These are phyloP conservation scores for Octopus bimaculoides DNA, from an alignment of 1,140 invertebrate genomes.

Conservation along the genomic window DNA sequence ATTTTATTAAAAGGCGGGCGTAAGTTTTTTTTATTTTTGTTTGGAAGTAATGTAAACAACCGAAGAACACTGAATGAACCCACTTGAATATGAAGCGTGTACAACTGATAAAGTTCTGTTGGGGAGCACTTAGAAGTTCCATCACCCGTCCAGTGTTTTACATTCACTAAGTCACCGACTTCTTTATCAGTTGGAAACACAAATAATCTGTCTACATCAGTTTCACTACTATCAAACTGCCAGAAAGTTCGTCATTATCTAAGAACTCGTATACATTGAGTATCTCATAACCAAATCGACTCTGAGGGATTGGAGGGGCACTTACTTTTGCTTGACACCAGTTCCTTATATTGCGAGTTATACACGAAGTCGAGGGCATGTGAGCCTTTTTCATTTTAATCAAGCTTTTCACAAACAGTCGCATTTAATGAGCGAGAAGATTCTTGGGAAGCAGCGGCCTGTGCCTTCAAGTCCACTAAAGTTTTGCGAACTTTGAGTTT, in stretches of 20 bases:
- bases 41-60: not conserved
- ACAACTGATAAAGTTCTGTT: not conserved
- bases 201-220: not conserved
- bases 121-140: not conserved
- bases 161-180: not conserved
- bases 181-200: not conserved
- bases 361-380: not conserved
- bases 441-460: not conserved
- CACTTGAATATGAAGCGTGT: not conserved
- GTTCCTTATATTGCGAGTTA: not conserved
- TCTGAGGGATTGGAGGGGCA: not conserved
- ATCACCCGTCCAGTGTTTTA: not conserved
- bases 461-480: not conserved
- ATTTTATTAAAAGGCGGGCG: not conserved
- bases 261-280: not conserved
- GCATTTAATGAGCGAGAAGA: not conserved
- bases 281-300: not conserved
- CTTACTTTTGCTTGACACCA: not conserved
- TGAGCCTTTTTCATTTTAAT: not conserved
- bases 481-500: not conserved
- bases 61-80: not conserved
- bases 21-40: not conserved
- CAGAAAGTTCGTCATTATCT: not conserved
- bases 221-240: conserved; percentile 7
- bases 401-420: not conserved